Base-by-base conservation (phyloP, 2,888 invertebrate species). In the Folsomia candida region DNA sequence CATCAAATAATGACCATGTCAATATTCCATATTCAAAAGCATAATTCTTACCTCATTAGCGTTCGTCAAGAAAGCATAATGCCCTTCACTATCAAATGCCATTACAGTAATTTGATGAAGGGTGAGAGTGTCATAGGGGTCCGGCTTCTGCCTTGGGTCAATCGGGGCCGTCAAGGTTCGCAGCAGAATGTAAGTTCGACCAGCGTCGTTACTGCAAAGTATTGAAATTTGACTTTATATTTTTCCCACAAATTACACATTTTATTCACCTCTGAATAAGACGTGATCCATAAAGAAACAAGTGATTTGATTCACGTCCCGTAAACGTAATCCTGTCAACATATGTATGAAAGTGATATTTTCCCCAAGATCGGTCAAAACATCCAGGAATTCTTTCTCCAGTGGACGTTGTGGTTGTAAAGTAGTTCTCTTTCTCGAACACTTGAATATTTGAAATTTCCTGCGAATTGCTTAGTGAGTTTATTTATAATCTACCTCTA, bases 51-150 rank as follows among this genome's bases (percentile, higher is more conserved):
- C 76, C 28, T 78, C 73, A 9, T 73, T 58, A 22, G 68, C 69
- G 25, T 74, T 75, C 0, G 77, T 78, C 0, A 78, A 64, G 57
- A 78, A 76, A 1, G 78, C 77, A 51, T 72, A 77, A 37, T 77
- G 73, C 0, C 74, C 74, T 2, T 29, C 51, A 28, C 64, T 58
- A 26, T 71, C 70, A 63, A 78, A 78, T 9, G 77, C 76, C 73
- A 78, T 75, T 9, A 72, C 65, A 11, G 59, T 47, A 24, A 78
- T 75, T 24, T 71, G 51, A 66, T 78, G 78, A 11, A 11, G 9
- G 47, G 9, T 18, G 9, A 47, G 18, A 47, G 9, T 9, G n/a
- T n/a, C n/a, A n/a, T n/a, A n/a, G n/a, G n/a, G n/a, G 9, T 47
- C 47, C 18, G 47, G 47, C 47, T 47, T 47, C 9, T 47, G 9